Conservation (phyloP, 2,888 invertebrate species). For the Callimorpha dominula region DNA sequence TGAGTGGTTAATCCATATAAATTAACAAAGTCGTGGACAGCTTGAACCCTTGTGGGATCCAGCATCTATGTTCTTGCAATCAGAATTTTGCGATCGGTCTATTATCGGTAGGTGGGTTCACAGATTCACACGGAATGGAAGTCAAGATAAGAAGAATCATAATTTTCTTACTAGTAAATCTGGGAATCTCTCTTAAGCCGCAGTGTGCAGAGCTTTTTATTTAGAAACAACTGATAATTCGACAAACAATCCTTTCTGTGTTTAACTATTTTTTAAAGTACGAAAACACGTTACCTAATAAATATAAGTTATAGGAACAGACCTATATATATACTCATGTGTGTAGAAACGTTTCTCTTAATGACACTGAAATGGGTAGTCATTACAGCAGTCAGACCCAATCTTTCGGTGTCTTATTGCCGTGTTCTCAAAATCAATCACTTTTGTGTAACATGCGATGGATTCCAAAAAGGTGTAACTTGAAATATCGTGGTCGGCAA, state of each 20-base stretch:
- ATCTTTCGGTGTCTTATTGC: conserved; percentile 57
- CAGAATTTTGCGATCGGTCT: too few species aligned
- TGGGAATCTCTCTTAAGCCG: too few species aligned
- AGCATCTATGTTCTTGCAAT: too few species aligned
- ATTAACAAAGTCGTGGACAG: too few species aligned
- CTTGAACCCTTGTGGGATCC: too few species aligned
- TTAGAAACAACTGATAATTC: conserved; percentile 22
- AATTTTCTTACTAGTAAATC: too few species aligned
- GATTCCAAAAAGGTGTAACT: conserved; percentile 9
- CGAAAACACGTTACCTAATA: background rate
- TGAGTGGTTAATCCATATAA: too few species aligned
- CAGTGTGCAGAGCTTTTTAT: background rate
- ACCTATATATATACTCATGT: conserved; percentile 12
- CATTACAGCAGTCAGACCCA: conserved; percentile 56
- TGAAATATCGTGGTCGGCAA: background rate
- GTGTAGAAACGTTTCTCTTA: conserved; percentile 38
- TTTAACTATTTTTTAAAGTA: conserved; percentile 3
- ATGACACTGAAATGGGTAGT: conserved; percentile 56
- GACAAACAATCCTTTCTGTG: conserved; percentile 19
- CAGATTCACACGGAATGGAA: too few species aligned
- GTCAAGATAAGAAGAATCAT: too few species aligned
- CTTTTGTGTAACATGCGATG: conserved; percentile 45
- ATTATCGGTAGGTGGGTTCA: too few species aligned
- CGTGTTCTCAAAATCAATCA: conserved; percentile 60
- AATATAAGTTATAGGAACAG: background rate